Base-by-base conservation (phyloP, 2,797 vertebrate genomes). In the Sebastes itinus region DNA sequence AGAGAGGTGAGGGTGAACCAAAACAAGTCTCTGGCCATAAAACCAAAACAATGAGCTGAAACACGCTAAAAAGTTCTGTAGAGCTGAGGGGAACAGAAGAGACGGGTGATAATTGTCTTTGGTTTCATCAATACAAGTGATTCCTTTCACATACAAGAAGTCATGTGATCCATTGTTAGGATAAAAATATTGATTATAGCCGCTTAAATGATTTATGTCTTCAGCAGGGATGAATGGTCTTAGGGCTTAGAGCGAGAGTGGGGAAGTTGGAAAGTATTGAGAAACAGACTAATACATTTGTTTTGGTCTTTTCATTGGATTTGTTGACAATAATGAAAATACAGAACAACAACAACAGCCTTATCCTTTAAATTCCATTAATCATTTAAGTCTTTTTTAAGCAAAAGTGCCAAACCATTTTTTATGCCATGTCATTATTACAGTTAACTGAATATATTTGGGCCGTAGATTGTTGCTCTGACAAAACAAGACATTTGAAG, bases 171-270 rank as follows among this genome's bases (percentile, higher is more conserved):
- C 61, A 54, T 10, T 62, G 56, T 72, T 61, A n/a, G 42, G 2
- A 12, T 62, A 46, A 38, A 72, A 77, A 63, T 7, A 77, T 66
- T 56, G 46, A 77, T 67, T 55, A 49, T 7, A 63, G 52, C 33
- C 0, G 18, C 75, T 69, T 33, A 63, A 59, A 59, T 59, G 81
- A 30, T 78, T 62, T 20, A 58, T 25, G 64, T 77, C 23, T 30
- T 62, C 33, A 62, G 64, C 32, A 11, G 25, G 46, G 52, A 42
- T 33, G 27, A 73, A 73, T 11, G 28, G 2, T 58, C 52, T 56
- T 58, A 9, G 14, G 14, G 54, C 14, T 35, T 23, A 56, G 28
- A 61, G 42, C 13, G 14, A 25, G 62, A 4, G n/a, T 14, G 32
- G 32, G 12, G n/a, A 20, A 27, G 23, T 10, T 20, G 38, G 38